These are phyloP conservation scores for Agriopis marginaria DNA, from an alignment of 2,888 invertebrate genomes.

Conservation along the genomic window DNA sequence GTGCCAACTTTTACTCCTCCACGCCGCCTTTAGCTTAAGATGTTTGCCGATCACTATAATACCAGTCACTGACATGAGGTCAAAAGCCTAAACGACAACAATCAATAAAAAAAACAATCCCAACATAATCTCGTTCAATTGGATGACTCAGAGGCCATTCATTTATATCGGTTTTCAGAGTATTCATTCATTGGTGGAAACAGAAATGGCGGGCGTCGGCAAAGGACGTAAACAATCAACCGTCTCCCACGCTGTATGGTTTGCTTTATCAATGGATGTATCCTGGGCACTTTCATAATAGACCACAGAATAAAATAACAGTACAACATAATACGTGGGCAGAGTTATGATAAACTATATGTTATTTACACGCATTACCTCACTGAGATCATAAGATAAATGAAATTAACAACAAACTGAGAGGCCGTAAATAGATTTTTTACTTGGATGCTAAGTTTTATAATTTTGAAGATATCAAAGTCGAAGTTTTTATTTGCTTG, in stretches of 20 bases:
- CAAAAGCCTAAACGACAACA: conserved; percentile 14
- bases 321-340: conserved; percentile 44
- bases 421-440: too few species aligned
- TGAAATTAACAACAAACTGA: too few species aligned
- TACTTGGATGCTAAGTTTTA: too few species aligned
- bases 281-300: conserved; percentile 56
- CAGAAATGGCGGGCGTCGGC: conserved; percentile 58
- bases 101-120: conserved; percentile 31
- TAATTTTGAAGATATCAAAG: too few species aligned
- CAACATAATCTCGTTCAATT: conserved; percentile 26
- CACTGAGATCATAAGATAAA: too few species aligned
- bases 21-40: too few species aligned
- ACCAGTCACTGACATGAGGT: conserved; percentile 14
- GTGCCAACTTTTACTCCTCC: too few species aligned
- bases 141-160: conserved; percentile 35
- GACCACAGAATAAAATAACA: background rate
- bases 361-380: conserved; percentile 38
- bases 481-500: too few species aligned
- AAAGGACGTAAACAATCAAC: conserved; percentile 68
- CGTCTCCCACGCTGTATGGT: conserved; percentile 65
- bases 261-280: conserved; percentile 63
- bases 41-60: too few species aligned
- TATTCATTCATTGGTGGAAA: conserved; percentile 59
- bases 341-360: conserved; percentile 55
- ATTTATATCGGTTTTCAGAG: conserved; percentile 46